phyloP scores from a whole-genome alignment of 2,888 invertebrate genomes.

The Agrilus biguttatus region DNA sequence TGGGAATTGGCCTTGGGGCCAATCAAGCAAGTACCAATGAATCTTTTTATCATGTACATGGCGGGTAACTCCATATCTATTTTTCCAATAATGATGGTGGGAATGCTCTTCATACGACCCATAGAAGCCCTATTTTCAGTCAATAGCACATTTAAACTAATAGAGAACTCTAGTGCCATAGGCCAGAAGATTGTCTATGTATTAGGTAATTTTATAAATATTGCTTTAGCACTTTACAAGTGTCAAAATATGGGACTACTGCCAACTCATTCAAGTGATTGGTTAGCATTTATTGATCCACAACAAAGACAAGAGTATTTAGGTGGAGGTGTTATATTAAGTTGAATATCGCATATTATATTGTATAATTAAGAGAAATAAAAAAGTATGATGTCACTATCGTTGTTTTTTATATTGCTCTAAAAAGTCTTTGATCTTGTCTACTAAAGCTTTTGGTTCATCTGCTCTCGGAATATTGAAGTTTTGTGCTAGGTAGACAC shows the following conservation, averaged over 20 bases:
- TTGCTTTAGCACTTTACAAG: constrained; percentile 86
- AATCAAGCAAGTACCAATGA: constrained; percentile 96
- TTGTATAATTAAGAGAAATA: constrained; percentile 9
- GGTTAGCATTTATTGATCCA: constrained; percentile 94
- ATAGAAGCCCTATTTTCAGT: constrained; percentile 89
- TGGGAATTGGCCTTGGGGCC: constrained; percentile 96
- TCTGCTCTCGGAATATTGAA: constrained; percentile 76
- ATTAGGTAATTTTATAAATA: constrained; percentile 84
- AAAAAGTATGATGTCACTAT: constrained; percentile 6
- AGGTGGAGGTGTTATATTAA: constrained; percentile 62
- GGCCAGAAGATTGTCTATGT: constrained; percentile 89
- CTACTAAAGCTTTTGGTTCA: constrained; percentile 59
- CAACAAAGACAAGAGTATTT: constrained; percentile 72
- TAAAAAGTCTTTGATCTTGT: constrained; percentile 53
- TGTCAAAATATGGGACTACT: constrained; percentile 96
- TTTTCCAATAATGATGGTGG: constrained; percentile 99
- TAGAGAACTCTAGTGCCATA: constrained; percentile 79
- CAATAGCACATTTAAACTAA: constrained; percentile 82
- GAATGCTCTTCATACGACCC: constrained; percentile 94
- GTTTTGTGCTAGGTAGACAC: constrained; percentile 61
- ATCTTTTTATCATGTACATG: constrained; percentile 99
- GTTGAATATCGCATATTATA: constrained; percentile 7
- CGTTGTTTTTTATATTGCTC: constrained; percentile 45
- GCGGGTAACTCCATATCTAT: constrained; percentile 98
- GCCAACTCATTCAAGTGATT: constrained; percentile 95